Evolutionary conservation across 2,797 vertebrate species (phyloP).

Genomic region (Pelobates cultripes): DNA sequence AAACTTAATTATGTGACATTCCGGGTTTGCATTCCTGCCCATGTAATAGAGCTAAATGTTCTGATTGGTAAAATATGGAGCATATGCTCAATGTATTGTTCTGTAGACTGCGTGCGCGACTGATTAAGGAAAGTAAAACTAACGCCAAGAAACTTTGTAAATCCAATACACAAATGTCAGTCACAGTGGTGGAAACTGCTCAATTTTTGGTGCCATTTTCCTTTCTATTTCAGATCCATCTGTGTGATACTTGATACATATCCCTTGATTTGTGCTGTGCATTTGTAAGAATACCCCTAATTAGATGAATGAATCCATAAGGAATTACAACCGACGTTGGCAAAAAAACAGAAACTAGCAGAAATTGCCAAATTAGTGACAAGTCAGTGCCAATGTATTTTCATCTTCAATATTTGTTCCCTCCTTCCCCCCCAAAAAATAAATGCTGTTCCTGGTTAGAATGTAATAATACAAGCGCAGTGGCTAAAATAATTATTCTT

Average conservation of each 20-base stretch:
- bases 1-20: no score
- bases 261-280: neutral
- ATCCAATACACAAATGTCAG: neutral
- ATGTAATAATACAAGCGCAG: neutral
- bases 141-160: neutral
- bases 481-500: constrained; percentile 1
- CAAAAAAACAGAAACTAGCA: neutral
- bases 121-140: no score
- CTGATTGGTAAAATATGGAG: no score
- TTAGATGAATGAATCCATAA: constrained; percentile 19
- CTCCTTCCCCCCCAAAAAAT: neutral
- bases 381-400: neutral
- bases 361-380: neutral
- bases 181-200: neutral
- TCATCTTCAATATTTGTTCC: neutral
- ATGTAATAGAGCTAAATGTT: no score
- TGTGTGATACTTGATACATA: constrained; percentile 7
- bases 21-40: no score
- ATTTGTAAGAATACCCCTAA: constrained; percentile 11
- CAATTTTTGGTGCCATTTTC: neutral
- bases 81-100: no score
- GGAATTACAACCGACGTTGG: neutral
- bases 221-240: neutral
- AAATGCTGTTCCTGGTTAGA: neutral
- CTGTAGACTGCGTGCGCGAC: no score